Evolutionary conservation across 2,113 vertebrate genomes (phyloP).

Genomic region (Manacus vitellinus): DNA sequence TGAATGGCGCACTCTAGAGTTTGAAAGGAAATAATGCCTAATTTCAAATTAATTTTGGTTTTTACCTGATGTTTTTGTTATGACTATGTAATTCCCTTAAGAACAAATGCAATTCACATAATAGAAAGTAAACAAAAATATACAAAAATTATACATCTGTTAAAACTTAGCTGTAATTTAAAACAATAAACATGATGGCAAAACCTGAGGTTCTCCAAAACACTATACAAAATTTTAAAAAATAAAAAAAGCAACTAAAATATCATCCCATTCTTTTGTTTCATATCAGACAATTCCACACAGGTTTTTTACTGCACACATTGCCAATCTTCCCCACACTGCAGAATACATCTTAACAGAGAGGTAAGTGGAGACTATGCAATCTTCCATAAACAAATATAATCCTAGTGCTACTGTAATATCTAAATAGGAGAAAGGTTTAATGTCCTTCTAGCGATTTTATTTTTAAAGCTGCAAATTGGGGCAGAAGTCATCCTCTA

Average conservation of each 20-base stretch:
- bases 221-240: background rate
- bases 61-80: background rate
- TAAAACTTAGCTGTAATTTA: background rate
- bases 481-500: background rate
- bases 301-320: background rate
- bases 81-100: background rate
- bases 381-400: background rate
- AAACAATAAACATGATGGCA: background rate
- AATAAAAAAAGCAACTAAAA: background rate
- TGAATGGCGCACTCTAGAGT: background rate
- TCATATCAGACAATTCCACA: background rate
- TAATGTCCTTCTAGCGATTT: background rate
- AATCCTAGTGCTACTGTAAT: background rate
- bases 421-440: background rate
- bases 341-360: background rate
- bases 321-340: background rate
- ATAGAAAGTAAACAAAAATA: background rate
- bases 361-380: background rate
- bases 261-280: background rate
- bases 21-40: background rate
- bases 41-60: background rate
- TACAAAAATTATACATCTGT: background rate
- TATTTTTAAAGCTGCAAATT: background rate
- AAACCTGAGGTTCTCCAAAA: background rate
- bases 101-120: background rate